Base-by-base conservation (phyloP, 2,888 invertebrate genomes). In the Frankliniella intonsa region DNA sequence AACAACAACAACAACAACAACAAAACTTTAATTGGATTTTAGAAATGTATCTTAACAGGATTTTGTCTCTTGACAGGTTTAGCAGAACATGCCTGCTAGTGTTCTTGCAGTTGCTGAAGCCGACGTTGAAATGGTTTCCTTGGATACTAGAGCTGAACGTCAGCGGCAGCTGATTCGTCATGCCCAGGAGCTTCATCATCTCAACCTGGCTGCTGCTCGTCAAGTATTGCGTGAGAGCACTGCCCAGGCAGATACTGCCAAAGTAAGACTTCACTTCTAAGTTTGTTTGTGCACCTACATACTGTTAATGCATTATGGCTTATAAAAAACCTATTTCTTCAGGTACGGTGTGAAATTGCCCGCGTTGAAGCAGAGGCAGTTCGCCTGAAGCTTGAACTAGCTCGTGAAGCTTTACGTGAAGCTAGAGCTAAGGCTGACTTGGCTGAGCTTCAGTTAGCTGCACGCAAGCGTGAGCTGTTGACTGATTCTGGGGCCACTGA, bases 121-220 rank as follows among this genome's bases (percentile, higher is more conserved):
- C 25, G 69, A 76, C 69, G 69, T 76, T 25, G 69, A 76, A 76
- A 76, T 76, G 69, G 69, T 76, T 76, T 76, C 69, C 22, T 12
- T 76, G 69, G 69, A 76, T 25, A 25, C 69, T 25, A 22, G 69
- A 25, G 69, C 69, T 76, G 69, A 76, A 25, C 69, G 69, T 12
- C 69, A 76, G 69, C 25, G 69, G 10, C 69, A 76, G 69, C 22
- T 76, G 69, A 76, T 76, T 25, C 69, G 69, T 12, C 69, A 76
- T 25, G 69, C 69, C 25, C 69, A 76, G 12, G 69, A 76, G 69
- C 69, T 76, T 76, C 69, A 76, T 12, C 69, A 76, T 25, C 25
- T 76, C 1, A 76, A 76, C 12, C 25, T 76, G 25, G 69, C 69
- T 76, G 69, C 69, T 9, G 69, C 69, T 76, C 69, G 69, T 22